Base-by-base conservation (phyloP, 1,140 invertebrate species). In the Cyclargus thomasi region DNA sequence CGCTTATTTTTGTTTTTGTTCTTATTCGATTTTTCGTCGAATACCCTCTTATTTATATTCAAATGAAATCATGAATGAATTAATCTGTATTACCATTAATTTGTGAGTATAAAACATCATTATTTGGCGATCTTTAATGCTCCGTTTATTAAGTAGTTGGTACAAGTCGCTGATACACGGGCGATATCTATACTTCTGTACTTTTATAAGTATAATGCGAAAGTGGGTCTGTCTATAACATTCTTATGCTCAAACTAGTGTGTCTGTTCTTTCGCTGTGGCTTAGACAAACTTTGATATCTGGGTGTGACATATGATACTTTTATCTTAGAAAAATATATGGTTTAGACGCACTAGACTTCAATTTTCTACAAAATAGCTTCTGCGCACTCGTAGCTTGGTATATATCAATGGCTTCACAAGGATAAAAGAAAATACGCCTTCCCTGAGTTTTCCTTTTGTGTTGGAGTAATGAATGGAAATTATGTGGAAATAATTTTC, bases 401-500 rank as follows among this genome's bases (percentile, higher is more conserved):
- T 55, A 55, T 55, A 55, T 55, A 55, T 18, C 53, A 55, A n/a
- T 55, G 53, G 1, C 7, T 55, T 55, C 16, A 1, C 4, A 55
- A 1, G 53, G 16, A 70, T 69, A 55, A 67, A 65, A 72, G 72
- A 70, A 64, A 53, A 67, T 65, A 69, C 65, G 64, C 68, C 17
- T 59, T 63, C 63, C 55, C 29, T 47, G 16, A 53, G 57, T n/a
- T 53, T 17, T 55, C 29, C 70, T 57, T 74, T 74, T 73, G 62
- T 70, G 39, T 66, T 67, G 64, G 36, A 55, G 53, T 67, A 53
- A 59, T 69, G 67, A 74, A 69, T 64, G 70, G 70, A 70, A 74
- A 74, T 73, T 73, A 67, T 39, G 63, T 67, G 68, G 62, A 70
- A 77, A 77, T 73, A 55, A 74, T 65, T 71, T 73, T 67, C n/a